These are phyloP conservation scores for Himalopsyche phryganea DNA, from an alignment of 1,140 invertebrate species.

Conservation along the genomic window DNA sequence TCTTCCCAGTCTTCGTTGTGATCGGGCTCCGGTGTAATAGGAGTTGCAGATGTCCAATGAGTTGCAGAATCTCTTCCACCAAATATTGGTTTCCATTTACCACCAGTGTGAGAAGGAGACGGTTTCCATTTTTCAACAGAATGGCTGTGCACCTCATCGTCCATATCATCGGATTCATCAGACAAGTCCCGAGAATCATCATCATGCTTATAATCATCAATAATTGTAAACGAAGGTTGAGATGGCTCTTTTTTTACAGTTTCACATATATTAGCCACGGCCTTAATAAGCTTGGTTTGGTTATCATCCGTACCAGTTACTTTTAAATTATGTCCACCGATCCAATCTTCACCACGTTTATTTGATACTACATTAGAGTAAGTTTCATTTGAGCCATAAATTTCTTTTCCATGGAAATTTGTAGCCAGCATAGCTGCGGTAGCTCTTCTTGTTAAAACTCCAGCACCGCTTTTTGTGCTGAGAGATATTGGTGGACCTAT, in stretches of 20 bases:
- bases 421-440: constrained; percentile 40
- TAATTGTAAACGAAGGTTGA: constrained; percentile 43
- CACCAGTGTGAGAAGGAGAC: constrained; percentile 64
- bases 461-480: constrained; percentile 44
- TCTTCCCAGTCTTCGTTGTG: constrained; percentile 43
- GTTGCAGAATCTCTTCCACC: constrained; percentile 18
- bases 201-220: constrained; percentile 51
- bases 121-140: constrained; percentile 68
- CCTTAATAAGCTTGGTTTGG: constrained; percentile 60
- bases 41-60: constrained; percentile 35
- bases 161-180: constrained; percentile 56
- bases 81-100: constrained; percentile 63
- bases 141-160: constrained; percentile 56
- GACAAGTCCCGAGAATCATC: constrained; percentile 54
- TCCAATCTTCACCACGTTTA: constrained; percentile 55
- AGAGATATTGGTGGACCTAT: constrained; percentile 40
- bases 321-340: constrained; percentile 55
- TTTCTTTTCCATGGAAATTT: constrained; percentile 4
- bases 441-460: constrained; percentile 45
- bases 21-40: constrained; percentile 45
- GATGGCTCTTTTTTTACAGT: constrained; percentile 49
- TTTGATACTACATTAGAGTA: constrained; percentile 12
- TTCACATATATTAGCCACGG: constrained; percentile 57
- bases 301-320: constrained; percentile 53
- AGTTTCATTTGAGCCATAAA: neutral